Conservation (phyloP, 92 coral and sea anemone genomes). For the Palythoa caribaeorum region DNA sequence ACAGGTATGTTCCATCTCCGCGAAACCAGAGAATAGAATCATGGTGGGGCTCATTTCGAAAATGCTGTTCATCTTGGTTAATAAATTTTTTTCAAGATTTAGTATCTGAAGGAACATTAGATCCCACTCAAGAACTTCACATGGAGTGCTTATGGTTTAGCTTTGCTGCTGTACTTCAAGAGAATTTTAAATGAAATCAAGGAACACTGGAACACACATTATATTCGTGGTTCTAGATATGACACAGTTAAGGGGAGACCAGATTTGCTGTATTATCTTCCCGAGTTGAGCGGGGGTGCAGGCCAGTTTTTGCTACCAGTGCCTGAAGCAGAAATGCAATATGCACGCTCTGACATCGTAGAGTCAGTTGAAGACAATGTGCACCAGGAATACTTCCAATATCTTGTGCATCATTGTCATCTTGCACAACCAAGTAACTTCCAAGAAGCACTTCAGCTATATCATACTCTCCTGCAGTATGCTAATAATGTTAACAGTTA, state of each 20-base stretch:
- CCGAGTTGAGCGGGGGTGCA: conserved; percentile 65
- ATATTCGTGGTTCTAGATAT: conserved; percentile 64
- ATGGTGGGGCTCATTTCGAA: conserved; percentile 56
- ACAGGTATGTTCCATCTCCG: conserved; percentile 62
- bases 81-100: conserved; percentile 57
- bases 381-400: conserved; percentile 70
- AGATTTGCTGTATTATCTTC: conserved; percentile 71
- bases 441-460: conserved; percentile 64
- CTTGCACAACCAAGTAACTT: conserved; percentile 57
- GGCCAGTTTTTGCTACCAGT: conserved; percentile 65
- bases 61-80: conserved; percentile 61
- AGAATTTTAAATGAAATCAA: conserved; percentile 59
- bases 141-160: conserved; percentile 77
- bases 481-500: conserved; percentile 51
- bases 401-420: conserved; percentile 49
- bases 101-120: conserved; percentile 47
- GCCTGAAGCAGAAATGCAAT: conserved; percentile 61
- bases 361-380: conserved; percentile 29
- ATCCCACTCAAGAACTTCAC: conserved; percentile 60
- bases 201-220: conserved; percentile 80
- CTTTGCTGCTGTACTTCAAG: conserved; percentile 60
- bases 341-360: too few relatives aligned
- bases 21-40: conserved; percentile 66
- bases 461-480: conserved; percentile 55
- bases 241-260: conserved; percentile 78